phyloP scores from a whole-genome alignment of 1,140 invertebrate species.

The Plectrocnemia conspersa region DNA sequence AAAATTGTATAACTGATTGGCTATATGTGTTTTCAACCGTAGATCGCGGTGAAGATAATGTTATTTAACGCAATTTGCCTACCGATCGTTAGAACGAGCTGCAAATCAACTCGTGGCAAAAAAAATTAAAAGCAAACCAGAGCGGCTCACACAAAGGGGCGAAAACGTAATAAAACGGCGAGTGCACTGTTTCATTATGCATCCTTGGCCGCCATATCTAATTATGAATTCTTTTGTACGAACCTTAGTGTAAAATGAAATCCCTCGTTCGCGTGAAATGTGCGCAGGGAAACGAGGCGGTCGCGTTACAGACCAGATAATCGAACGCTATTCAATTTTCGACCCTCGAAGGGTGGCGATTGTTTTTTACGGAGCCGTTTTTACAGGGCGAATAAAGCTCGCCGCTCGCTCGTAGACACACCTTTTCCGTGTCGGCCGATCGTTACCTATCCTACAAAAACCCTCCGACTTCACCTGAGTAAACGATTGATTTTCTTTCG shows the following conservation, averaged over 20 bases:
- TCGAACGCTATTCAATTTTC: background rate
- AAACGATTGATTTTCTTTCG: too few species aligned
- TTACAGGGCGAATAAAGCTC: conserved; percentile 31
- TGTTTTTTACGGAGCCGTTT: conserved; percentile 25
- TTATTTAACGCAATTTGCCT: too few species aligned
- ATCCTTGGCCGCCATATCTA: conserved; percentile 20
- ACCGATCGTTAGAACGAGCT: too few species aligned
- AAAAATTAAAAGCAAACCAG: too few species aligned
- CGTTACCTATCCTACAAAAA: too few species aligned
- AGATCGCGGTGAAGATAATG: too few species aligned
- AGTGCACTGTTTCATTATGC: conserved; percentile 20
- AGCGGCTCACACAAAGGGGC: too few species aligned
- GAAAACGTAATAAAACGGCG: background rate
- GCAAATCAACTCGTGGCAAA: too few species aligned
- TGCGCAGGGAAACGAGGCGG: background rate
- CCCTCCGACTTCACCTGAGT: too few species aligned
- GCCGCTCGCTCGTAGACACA: conserved; percentile 25
- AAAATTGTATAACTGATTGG: too few species aligned
- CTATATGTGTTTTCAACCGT: too few species aligned
- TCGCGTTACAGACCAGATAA: too few species aligned
- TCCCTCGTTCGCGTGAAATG: background rate
- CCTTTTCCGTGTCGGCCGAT: conserved; percentile 25
- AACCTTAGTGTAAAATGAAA: conserved; percentile 10
- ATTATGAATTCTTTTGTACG: conserved; percentile 28
- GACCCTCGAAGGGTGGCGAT: conserved; percentile 8